phyloP scores from a whole-genome alignment of 2,888 invertebrate species.

The Griposia aprilina region DNA sequence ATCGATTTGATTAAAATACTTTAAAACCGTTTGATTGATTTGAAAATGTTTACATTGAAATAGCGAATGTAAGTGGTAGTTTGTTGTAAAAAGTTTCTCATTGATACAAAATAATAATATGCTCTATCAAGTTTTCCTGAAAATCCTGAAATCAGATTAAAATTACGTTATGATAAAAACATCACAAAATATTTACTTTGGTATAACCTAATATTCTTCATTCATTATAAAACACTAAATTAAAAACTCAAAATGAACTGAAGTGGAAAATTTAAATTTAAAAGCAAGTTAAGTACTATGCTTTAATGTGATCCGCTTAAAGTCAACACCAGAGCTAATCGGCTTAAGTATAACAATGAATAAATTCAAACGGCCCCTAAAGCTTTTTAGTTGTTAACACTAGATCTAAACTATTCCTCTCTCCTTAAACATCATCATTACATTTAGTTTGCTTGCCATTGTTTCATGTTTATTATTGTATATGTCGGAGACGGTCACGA shows the following conservation, averaged over 20 bases:
- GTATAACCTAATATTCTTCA: neutral
- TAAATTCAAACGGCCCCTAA: conserved; percentile 55
- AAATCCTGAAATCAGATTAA: neutral
- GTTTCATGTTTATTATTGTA: no score
- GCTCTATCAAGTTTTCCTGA: neutral
- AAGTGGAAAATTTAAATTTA: conserved; percentile 32
- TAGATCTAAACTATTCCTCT: conserved; percentile 26
- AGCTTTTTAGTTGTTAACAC: conserved; percentile 47
- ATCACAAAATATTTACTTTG: neutral
- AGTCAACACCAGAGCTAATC: conserved; percentile 62
- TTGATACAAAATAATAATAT: neutral
- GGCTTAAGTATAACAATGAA: conserved; percentile 57
- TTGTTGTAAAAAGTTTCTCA: neutral
- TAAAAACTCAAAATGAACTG: conserved; percentile 4
- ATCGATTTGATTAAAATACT: neutral
- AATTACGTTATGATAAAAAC: neutral
- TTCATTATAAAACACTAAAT: neutral
- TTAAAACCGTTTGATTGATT: neutral
- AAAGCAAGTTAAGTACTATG: conserved; percentile 39
- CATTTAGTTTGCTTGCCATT: no score
- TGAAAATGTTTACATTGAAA: neutral
- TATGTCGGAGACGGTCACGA: no score
- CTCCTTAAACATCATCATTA: no score
- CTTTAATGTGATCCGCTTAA: conserved; percentile 61
- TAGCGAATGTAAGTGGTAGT: neutral